These are phyloP conservation scores for Engystomops pustulosus DNA, from an alignment of 2,113 vertebrate species.

Conservation along the genomic window DNA sequence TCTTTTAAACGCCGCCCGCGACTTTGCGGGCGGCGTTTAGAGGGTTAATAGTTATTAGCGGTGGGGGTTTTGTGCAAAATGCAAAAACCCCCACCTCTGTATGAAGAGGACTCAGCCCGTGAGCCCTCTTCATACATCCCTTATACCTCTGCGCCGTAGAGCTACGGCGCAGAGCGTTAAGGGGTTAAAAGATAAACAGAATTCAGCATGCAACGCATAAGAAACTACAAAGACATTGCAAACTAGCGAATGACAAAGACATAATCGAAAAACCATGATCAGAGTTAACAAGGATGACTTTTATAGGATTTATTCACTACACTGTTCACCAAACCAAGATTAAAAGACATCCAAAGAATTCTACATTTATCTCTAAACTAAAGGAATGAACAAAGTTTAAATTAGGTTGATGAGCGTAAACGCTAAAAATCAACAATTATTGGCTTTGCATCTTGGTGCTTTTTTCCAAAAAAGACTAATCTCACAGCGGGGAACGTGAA, in stretches of 20 bases:
- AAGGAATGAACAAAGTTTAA: neutral
- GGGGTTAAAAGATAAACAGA: no score
- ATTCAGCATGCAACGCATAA: neutral
- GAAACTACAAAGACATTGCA: no score
- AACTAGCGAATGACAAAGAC: neutral
- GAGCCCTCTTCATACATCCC: no score
- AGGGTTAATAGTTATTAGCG: no score
- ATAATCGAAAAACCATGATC: neutral
- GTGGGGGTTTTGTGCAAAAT: no score
- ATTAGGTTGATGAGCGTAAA: constrained; percentile 13
- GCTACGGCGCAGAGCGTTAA: no score
- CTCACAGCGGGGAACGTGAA: constrained; percentile 16
- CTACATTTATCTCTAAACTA: constrained; percentile 1
- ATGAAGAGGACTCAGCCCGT: no score
- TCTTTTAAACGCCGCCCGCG: no score
- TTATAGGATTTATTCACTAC: neutral
- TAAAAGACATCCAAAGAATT: neutral
- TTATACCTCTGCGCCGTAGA: no score
- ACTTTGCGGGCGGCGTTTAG: no score
- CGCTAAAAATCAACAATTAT: constrained; percentile 20
- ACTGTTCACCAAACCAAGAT: neutral
- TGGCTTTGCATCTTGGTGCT: constrained; percentile 1
- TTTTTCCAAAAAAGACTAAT: constrained; percentile 17
- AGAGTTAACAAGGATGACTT: neutral
- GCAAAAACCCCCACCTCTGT: no score